phyloP scores from a whole-genome alignment of 2,888 invertebrate species.

The Rhaphigaster nebulosa region DNA sequence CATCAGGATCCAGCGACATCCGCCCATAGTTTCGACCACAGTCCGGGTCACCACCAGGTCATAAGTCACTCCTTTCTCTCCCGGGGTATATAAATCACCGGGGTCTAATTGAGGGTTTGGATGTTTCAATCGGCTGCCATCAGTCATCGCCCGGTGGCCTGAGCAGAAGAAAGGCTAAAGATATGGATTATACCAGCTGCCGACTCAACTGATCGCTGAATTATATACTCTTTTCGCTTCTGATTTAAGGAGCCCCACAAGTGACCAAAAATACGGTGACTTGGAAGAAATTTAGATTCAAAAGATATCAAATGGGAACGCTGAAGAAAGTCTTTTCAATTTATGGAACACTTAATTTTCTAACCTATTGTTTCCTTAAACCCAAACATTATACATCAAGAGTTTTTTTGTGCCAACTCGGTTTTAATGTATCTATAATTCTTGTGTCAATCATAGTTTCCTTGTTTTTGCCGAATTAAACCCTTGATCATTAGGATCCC shows the following conservation, averaged over 20 bases:
- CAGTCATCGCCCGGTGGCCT: conserved; percentile 41
- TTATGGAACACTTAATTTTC: background rate
- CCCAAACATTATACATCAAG: no score
- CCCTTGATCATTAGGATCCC: no score
- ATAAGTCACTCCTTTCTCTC: conserved; percentile 47
- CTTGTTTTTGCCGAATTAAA: no score
- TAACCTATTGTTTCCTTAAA: no score
- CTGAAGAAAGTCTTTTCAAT: background rate
- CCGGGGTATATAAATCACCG: conserved; percentile 20
- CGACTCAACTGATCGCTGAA: background rate
- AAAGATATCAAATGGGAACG: background rate
- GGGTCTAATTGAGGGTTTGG: conserved; percentile 42
- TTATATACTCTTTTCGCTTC: background rate
- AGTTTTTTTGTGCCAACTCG: no score
- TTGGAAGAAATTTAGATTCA: background rate
- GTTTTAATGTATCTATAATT: no score
- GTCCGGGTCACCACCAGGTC: conserved; percentile 13
- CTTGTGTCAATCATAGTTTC: no score
- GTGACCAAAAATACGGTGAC: background rate
- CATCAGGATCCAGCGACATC: background rate
- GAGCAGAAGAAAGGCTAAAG: background rate
- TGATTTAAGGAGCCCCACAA: background rate
- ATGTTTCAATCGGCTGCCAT: conserved; percentile 35
- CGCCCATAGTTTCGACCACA: conserved; percentile 29
- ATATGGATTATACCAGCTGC: conserved; percentile 46